phyloP scores from a whole-genome alignment of 2,888 invertebrate species.

The Clivina fossor region DNA sequence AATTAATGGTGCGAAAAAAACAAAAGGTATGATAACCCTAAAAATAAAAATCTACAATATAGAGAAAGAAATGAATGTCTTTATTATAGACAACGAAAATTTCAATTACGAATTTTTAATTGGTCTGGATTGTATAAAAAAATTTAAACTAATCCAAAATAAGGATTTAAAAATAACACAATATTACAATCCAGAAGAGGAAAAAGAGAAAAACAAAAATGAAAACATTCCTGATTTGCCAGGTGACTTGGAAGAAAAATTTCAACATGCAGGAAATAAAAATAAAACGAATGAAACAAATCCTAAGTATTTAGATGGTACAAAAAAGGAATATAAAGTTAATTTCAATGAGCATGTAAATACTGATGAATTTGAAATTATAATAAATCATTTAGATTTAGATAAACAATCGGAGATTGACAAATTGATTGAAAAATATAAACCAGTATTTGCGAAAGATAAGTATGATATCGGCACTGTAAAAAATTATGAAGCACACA shows the following conservation, averaged over 20 bases:
- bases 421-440: too few relatives aligned
- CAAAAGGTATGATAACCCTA: constrained; percentile 35
- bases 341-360: too few relatives aligned
- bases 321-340: too few relatives aligned
- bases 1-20: constrained; percentile 36
- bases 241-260: background rate
- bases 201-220: constrained; percentile 1
- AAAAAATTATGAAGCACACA: too few relatives aligned
- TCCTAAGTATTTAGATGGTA: background rate
- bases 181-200: constrained; percentile 8
- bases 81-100: constrained; percentile 37
- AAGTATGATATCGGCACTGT: too few relatives aligned
- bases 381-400: too few relatives aligned
- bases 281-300: background rate
- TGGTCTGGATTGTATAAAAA: constrained; percentile 37
- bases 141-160: constrained; percentile 35
- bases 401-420: too few relatives aligned
- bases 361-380: too few relatives aligned
- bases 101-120: constrained; percentile 38
- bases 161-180: constrained; percentile 35
- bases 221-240: constrained; percentile 3
- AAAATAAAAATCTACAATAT: constrained; percentile 35
- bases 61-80: constrained; percentile 35
- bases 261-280: background rate
- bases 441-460: too few relatives aligned